Base-by-base conservation (phyloP, 2,888 invertebrate genomes). In the Eupeodes latifasciatus region DNA sequence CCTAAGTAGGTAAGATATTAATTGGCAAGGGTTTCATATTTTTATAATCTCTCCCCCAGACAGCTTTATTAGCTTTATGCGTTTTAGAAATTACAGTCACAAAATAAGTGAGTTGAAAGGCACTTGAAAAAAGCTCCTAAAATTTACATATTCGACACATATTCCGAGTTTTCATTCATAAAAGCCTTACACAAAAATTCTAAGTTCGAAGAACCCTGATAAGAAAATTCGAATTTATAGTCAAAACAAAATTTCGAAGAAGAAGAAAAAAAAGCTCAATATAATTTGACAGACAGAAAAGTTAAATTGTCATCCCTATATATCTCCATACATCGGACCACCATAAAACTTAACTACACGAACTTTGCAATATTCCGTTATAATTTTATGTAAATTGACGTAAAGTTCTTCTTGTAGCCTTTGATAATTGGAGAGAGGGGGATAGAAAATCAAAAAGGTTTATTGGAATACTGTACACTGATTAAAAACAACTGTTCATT, bases 401-500 rank as follows among this genome's bases (percentile, higher is more conserved):
- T 40, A 44, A 16, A 14, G 10, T 27, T 53, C n/a, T 69, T 6
- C 2, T 27, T 27, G 27, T 40, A 40, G 40, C 5, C 40, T 34
- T 49, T 11, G 34, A 49, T 5, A 14, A 4, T 34, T 14, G 40
- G 4, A 16, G 27, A 27, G 2, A 16, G 51, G 44, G 34, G 61
- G 44, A 4, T 27, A 5, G n/a, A 53, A 66, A 4, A 5, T 3
- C 2, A 40, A 19, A 19, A 27, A 51, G 16, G 14, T 71, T 71
- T 71, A 71, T 71, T 40, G 55, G 19, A 55, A 53, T 69, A 12
- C 11, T 51, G 9, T 59, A 78, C 61, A 69, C 61, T 71, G 76
- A 71, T 71, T 53, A 66, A 83, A 83, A 83, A 80, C 83, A 83
- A 87, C 83, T 87, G 83, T 87, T 83, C 53, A 76, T 19, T 40